Conservation (phyloP, 2,888 invertebrate genomes). For the Camponotus fellah region DNA sequence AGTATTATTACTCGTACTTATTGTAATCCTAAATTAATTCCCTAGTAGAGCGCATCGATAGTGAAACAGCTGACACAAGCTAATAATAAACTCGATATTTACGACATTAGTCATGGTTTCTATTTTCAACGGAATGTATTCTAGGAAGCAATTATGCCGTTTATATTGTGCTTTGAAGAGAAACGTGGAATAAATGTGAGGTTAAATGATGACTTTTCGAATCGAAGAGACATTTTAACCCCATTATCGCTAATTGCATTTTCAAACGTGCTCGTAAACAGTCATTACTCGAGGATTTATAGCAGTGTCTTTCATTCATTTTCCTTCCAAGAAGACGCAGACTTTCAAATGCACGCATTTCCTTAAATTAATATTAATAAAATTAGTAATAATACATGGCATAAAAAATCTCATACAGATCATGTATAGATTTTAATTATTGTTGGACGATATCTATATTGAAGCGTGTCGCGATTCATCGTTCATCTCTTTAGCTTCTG, state of each 20-base stretch:
- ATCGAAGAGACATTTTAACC: background rate
- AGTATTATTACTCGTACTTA: conserved; percentile 3
- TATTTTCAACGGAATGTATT: background rate
- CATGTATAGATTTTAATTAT: background rate
- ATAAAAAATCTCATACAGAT: too few species aligned
- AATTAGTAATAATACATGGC: too few species aligned
- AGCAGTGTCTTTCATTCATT: too few species aligned
- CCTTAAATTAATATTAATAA: too few species aligned
- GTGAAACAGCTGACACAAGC: background rate
- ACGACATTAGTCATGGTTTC: background rate
- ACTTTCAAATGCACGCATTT: too few species aligned
- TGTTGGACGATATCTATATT: background rate
- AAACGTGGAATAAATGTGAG: background rate
- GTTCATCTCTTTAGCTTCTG: background rate
- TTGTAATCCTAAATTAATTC: conserved; percentile 3
- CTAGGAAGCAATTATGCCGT: background rate
- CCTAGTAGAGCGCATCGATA: background rate
- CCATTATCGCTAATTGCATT: background rate
- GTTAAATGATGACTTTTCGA: background rate
- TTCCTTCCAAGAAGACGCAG: too few species aligned
- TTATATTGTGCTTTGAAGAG: background rate
- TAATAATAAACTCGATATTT: background rate
- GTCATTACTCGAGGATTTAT: background rate
- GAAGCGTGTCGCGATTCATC: background rate
- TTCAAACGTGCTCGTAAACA: background rate